These are phyloP conservation scores for Urocolius indicus DNA, from an alignment of 2,113 vertebrate genomes.

Conservation along the genomic window DNA sequence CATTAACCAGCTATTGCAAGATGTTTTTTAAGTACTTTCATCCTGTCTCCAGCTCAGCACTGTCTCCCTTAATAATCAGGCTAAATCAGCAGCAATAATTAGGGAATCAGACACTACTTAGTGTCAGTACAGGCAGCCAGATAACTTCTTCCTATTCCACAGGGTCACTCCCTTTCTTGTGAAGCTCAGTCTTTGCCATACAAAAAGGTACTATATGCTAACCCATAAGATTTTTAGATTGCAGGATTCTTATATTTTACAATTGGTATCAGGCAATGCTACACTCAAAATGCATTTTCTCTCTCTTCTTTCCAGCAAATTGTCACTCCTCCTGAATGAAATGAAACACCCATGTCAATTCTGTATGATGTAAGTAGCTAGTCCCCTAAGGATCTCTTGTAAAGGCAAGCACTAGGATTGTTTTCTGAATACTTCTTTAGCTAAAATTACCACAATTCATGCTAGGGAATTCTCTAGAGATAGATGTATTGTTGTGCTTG, in stretches of 20 bases:
- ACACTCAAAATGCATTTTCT: not conserved
- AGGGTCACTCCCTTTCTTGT: not conserved
- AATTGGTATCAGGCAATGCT: not conserved
- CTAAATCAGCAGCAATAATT: conserved; percentile 62
- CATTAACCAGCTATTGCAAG: conserved; percentile 70
- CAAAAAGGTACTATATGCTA: not conserved
- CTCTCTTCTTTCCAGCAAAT: conserved; percentile 15
- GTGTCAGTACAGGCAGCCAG: conserved; percentile 23
- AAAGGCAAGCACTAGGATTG: conserved; percentile 3
- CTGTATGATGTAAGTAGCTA: conserved; percentile 3
- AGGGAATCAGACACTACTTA: conserved; percentile 70
- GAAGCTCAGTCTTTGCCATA: not conserved
- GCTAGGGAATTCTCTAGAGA: conserved; percentile 41
- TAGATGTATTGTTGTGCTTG: conserved; percentile 30
- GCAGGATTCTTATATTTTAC: not conserved
- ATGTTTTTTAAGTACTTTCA: conserved; percentile 57
- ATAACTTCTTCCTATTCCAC: conserved; percentile 38
- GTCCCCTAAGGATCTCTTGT: not conserved
- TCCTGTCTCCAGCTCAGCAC: conserved; percentile 44
- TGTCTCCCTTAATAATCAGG: conserved; percentile 54
- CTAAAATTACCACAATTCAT: conserved; percentile 13
- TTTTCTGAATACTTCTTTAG: conserved; percentile 26
- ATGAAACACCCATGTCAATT: not conserved
- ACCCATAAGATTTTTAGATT: not conserved
- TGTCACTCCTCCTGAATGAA: conserved; percentile 7